Evolutionary conservation across 2,113 vertebrate genomes (phyloP), one percentile per base, ranked within the genome.

Genomic region (Lamprotornis superbus): DNA sequence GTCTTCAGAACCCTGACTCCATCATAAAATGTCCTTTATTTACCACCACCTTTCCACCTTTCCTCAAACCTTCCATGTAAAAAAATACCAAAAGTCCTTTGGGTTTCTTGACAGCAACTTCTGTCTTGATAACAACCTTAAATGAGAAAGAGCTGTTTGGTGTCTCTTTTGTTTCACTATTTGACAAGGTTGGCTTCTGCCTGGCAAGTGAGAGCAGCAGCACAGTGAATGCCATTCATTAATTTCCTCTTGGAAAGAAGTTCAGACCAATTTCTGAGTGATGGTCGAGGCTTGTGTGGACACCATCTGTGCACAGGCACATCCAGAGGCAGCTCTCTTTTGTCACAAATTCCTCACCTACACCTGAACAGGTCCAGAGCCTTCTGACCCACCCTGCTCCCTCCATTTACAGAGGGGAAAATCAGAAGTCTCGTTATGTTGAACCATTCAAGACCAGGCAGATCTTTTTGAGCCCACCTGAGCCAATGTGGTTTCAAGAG

Each of bases 351-450:
- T 39, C 53, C 59, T 69, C 55, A 49, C 25, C 25, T 0, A 1
- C 40, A 87, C 40, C 35, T 17, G 8, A 83, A 37, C 0, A 0
- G 27, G 33, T 49, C 39, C 4, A 0, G 39, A 89, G 17, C 30
- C 56, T 79, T 85, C 46, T 65, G 59, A 65, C 31, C 35, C 50
- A 44, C 61, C 18, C n/a, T 21, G 9, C 12, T 64, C 60, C 23
- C 75, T 56, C 46, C 46, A 74, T 20, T 50, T 30, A 57, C 35
- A 70, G 37, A 7, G 15, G 11, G 22, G 40, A 40, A 50, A 57
- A 49, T 28, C n/a, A 40, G 33, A 24, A 78, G 10, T 27, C 42
- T 73, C 0, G 0, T 49, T 40, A 47, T 0, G 4, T 10, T 37
- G 50, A 42, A 35, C 28, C 49, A 50, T 19, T 57, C 37, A 57